Percentiles rank a stretch among this genome's conserved stretches.
phyloP scores from a whole-genome alignment of 2,888 invertebrate genomes.

The Syritta pipiens region DNA sequence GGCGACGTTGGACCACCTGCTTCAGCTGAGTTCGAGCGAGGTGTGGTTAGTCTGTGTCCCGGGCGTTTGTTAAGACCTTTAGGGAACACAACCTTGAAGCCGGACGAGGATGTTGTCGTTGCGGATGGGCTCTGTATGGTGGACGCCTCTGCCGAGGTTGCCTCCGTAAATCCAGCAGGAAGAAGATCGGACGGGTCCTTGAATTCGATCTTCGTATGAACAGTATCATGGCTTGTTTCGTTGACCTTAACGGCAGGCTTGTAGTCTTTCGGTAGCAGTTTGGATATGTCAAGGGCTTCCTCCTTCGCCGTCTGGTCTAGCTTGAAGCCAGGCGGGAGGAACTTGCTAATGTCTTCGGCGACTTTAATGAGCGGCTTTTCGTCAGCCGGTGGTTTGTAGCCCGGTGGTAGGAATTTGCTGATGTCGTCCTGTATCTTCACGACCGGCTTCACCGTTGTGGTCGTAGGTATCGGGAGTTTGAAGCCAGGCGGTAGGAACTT shows the following conservation, averaged over 20 bases:
- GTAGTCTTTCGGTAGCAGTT: constrained; percentile 84
- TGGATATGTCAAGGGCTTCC: constrained; percentile 79
- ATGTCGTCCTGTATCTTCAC: constrained; percentile 81
- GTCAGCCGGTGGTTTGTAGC: constrained; percentile 80
- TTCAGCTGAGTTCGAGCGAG: constrained; percentile 78
- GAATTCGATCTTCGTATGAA: constrained; percentile 75
- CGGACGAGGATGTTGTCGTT: constrained; percentile 78
- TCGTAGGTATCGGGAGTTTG: constrained; percentile 80
- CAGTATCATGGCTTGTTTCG: constrained; percentile 52
- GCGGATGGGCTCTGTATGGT: constrained; percentile 73
- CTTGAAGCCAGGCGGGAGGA: constrained; percentile 83
- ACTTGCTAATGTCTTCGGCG: constrained; percentile 82
- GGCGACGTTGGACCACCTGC: constrained; percentile 80
- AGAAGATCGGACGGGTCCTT: constrained; percentile 80
- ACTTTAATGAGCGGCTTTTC: constrained; percentile 63
- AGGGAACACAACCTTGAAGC: constrained; percentile 88
- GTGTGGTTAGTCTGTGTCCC: constrained; percentile 81
- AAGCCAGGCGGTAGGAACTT: constrained; percentile 83
- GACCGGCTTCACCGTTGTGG: constrained; percentile 69
- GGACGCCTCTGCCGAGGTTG: constrained; percentile 11
- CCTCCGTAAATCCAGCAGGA: constrained; percentile 81
- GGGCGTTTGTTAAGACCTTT: constrained; percentile 82
- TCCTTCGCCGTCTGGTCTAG: constrained; percentile 75
- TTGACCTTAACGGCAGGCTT: constrained; percentile 75
- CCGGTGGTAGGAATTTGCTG: constrained; percentile 84